Base-by-base conservation (phyloP, 2,797 vertebrate species). In the Channa striata region DNA sequence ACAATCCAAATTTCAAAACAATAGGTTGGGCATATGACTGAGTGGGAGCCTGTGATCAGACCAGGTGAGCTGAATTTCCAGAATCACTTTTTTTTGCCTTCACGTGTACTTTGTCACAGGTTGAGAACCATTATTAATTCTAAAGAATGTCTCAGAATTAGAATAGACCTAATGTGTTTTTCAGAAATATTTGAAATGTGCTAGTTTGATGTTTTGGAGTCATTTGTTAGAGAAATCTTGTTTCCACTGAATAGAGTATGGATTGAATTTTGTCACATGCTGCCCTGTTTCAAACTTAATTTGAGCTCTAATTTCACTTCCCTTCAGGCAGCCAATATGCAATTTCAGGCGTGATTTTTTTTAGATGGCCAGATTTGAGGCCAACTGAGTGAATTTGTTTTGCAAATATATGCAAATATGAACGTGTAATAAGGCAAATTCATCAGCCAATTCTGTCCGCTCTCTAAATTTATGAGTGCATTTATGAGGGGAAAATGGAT, bases 361-460 rank as follows among this genome's bases (percentile, higher is more conserved):
- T 5, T 39, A 7, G 0, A 1, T 11, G 68, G 13, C 30, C 44
- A 59, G 69, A 77, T 49, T 40, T 70, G 56, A 59, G 34, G 19
- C 56, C 19, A 1, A 19, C 43, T 20, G 49, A 60, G 65, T 39
- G 44, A 47, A 81, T 81, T 40, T 70, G 61, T 75, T 73, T 75
- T 67, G 77, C 77, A 80, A 70, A 83, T 72, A n/a, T 49, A 84
- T 81, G 73, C 68, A 80, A 84, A 85, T 75, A 17, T 10, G 8
- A 3, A 36, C 20, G 5, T 17, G 47, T 77, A 61, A 81, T 76
- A 51, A 77, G 54, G 14, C 58, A 64, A 65, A 85, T 81, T 72
- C 30, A 77, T 74, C 57, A 59, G 69, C 44, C 60, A 63, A 74
- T 72, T 77, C 48, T 33, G 8, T 67, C 48, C 0, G 12, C 68